These are phyloP conservation scores for Mactra quadrangularis DNA, from an alignment of 1,140 invertebrate genomes.

Conservation along the genomic window DNA sequence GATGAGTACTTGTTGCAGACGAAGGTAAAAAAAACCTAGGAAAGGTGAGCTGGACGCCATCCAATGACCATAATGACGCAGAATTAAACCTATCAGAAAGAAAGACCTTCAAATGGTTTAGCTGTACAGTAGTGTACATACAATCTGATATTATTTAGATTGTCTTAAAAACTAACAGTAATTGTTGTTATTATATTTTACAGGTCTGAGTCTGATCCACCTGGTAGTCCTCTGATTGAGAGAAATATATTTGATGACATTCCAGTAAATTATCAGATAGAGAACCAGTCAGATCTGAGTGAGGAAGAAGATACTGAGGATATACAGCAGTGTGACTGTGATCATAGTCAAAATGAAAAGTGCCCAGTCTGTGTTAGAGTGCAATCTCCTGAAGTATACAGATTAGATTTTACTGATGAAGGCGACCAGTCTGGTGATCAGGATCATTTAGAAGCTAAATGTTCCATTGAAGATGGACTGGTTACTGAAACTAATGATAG, in stretches of 20 bases:
- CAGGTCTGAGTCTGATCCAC: slow-evolving; percentile 58
- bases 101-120: too few relatives aligned
- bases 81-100: too few relatives aligned
- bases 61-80: too few relatives aligned
- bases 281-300: slow-evolving; percentile 42
- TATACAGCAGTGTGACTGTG: slow-evolving; percentile 43
- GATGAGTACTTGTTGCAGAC: too few relatives aligned
- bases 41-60: too few relatives aligned
- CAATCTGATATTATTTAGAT: too few relatives aligned
- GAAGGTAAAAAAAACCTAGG: too few relatives aligned
- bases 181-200: too few relatives aligned
- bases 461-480: too few relatives aligned
- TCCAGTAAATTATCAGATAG: slow-evolving; percentile 29
- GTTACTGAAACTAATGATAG: not conserved
- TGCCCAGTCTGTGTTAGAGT: slow-evolving; percentile 57
- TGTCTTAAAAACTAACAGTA: too few relatives aligned
- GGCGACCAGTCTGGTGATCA: slow-evolving; percentile 51
- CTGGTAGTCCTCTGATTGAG: slow-evolving; percentile 30
- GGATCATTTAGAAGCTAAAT: not conserved
- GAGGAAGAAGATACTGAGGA: slow-evolving; percentile 45
- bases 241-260: slow-evolving; percentile 55
- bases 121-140: too few relatives aligned
- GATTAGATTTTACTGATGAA: slow-evolving; percentile 62
- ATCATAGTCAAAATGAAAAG: slow-evolving; percentile 51
- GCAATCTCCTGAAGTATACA: slow-evolving; percentile 60